phyloP scores from a whole-genome alignment of 2,113 vertebrate genomes.

The Syrmaticus mikado region DNA sequence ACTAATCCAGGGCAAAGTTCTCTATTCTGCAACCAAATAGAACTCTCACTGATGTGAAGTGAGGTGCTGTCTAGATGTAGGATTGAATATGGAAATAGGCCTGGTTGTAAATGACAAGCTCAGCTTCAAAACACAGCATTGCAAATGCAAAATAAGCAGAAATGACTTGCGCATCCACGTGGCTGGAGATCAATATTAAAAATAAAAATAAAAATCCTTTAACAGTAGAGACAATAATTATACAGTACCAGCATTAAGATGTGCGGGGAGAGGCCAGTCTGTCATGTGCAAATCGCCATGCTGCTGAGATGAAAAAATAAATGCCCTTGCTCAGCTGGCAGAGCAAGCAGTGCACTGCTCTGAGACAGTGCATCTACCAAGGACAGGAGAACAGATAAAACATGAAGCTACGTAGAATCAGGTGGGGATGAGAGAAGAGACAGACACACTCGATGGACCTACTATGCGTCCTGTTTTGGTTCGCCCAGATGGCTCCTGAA shows the following conservation, averaged over 20 bases:
- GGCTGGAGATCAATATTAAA: background rate
- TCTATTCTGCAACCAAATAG: background rate
- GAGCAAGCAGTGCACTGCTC: background rate
- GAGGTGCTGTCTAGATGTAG: background rate
- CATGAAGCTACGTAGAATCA: fast-evolving
- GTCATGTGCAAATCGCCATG: background rate
- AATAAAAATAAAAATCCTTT: background rate
- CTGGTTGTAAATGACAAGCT: background rate
- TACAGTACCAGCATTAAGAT: background rate
- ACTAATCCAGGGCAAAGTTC: background rate
- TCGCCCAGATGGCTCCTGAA: background rate
- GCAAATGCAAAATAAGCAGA: background rate
- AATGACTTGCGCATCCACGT: background rate
- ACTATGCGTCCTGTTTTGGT: background rate
- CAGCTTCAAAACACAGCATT: background rate
- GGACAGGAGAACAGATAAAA: background rate
- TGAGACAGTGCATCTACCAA: fast-evolving
- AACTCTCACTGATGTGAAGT: background rate
- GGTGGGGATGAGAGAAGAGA: background rate
- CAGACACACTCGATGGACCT: background rate
- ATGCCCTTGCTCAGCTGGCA: background rate
- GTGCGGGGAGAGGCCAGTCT: background rate
- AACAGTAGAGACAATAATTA: background rate
- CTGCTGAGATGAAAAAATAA: background rate
- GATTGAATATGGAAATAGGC: background rate